A percentile compares a stretch with the other conserved stretches of the same genome.
These are phyloP conservation scores for Diarsia dahlii DNA, from an alignment of 2,888 invertebrate genomes.

Conservation along the genomic window DNA sequence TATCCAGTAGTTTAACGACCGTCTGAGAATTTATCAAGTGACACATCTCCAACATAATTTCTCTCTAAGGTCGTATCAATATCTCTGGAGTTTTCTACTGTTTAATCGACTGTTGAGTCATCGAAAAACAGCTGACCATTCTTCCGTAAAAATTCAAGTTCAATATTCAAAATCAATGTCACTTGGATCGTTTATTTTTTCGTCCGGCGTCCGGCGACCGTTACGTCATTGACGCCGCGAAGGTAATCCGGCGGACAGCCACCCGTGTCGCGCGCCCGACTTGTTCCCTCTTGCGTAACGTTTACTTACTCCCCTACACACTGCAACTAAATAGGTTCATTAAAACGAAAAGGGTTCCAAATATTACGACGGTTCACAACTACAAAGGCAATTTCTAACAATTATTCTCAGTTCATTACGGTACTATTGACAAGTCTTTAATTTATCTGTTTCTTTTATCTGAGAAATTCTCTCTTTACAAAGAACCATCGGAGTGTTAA, in stretches of 20 bases:
- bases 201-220: slow-evolving; percentile 70
- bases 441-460: slow-evolving; percentile 60
- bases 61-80: slow-evolving; percentile 48
- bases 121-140: slow-evolving; percentile 59
- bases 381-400: slow-evolving; percentile 43
- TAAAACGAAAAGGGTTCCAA: slow-evolving; percentile 54
- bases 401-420: slow-evolving; percentile 54
- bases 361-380: slow-evolving; percentile 48
- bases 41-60: slow-evolving; percentile 48
- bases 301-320: slow-evolving; percentile 69
- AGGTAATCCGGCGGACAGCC: slow-evolving; percentile 74
- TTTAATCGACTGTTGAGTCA: slow-evolving; percentile 44
- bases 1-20: slow-evolving; percentile 54
- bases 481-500: slow-evolving; percentile 54
- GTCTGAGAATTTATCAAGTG: slow-evolving; percentile 49
- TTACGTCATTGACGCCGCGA: slow-evolving; percentile 80
- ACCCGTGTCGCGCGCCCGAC: slow-evolving; percentile 78
- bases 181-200: slow-evolving; percentile 71
- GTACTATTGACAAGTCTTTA: slow-evolving; percentile 57
- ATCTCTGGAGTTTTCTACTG: slow-evolving; percentile 34
- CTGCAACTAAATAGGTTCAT: slow-evolving; percentile 52
- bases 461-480: slow-evolving; percentile 41
- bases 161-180: slow-evolving; percentile 82
- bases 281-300: slow-evolving; percentile 82
- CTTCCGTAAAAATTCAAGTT: slow-evolving; percentile 72